phyloP scores from a whole-genome alignment of 2,113 vertebrate species.

The Saccopteryx leptura region DNA sequence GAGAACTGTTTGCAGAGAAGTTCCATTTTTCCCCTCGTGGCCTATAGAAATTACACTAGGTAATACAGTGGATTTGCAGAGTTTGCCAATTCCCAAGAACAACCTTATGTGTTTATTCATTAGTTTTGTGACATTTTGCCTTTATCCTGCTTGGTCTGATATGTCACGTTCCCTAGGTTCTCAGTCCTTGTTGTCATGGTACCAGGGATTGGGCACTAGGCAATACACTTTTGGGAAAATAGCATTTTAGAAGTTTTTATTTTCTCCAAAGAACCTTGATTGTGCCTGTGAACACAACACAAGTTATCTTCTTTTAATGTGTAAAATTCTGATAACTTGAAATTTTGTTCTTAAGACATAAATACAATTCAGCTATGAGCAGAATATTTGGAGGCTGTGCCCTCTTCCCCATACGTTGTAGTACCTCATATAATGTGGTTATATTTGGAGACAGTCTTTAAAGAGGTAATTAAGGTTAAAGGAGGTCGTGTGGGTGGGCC shows the following conservation, averaged over 20 bases:
- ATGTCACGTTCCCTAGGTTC: not conserved
- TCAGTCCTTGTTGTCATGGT: slow-evolving; percentile 12
- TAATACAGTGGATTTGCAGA: slow-evolving; percentile 11
- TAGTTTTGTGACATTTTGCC: slow-evolving; percentile 31
- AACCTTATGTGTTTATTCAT: not conserved
- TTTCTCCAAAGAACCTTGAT: not conserved
- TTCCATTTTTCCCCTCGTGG: not conserved
- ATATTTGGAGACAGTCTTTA: not conserved
- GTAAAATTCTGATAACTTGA: not conserved
- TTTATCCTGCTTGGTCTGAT: not conserved
- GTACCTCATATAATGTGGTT: not conserved
- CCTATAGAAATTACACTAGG: not conserved
- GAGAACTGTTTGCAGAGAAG: slow-evolving; percentile 14
- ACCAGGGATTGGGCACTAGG: not conserved
- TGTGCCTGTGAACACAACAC: not conserved
- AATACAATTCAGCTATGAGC: not conserved
- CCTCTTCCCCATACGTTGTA: not conserved
- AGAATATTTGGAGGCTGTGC: not conserved
- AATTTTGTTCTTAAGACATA: slow-evolving; percentile 1
- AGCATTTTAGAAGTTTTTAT: not conserved
- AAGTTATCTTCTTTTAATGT: slow-evolving; percentile 8
- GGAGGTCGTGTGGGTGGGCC: not conserved
- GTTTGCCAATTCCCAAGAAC: slow-evolving; percentile 17
- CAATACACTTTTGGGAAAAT: not conserved
- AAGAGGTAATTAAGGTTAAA: slow-evolving; percentile 9